Evolutionary conservation across 53 echinoderm and acorn worm species (phyloP).

Genomic region (Crossaster papposus): DNA sequence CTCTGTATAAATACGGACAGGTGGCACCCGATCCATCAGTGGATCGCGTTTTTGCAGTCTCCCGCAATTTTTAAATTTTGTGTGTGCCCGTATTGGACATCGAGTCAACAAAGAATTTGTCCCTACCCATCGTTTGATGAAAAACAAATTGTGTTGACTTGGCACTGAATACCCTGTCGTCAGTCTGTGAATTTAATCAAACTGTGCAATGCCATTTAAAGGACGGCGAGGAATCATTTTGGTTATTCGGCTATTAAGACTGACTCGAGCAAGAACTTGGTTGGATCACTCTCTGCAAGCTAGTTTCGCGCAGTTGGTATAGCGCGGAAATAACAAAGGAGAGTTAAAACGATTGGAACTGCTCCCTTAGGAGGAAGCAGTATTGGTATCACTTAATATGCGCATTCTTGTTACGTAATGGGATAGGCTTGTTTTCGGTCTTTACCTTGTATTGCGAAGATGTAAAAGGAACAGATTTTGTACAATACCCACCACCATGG

Average conservation of each 20-base stretch:
- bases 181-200: background rate
- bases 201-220: background rate
- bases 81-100: background rate
- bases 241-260: background rate
- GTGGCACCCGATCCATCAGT: background rate
- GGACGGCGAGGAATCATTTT: background rate
- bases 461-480: background rate
- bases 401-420: background rate
- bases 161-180: background rate
- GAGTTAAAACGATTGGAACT: background rate
- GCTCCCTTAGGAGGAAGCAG: background rate
- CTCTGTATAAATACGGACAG: conserved; percentile 27
- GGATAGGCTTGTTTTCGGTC: background rate
- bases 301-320: background rate
- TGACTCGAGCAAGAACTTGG: too few species aligned
- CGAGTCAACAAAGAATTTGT: background rate
- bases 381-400: background rate
- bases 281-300: too few species aligned
- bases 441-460: background rate
- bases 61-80: background rate
- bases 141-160: background rate
- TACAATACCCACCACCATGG: background rate
- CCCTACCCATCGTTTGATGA: background rate
- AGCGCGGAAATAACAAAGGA: background rate
- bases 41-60: background rate